Conservation (phyloP, 2,797 vertebrate species). For the Taenioides sp. region DNA sequence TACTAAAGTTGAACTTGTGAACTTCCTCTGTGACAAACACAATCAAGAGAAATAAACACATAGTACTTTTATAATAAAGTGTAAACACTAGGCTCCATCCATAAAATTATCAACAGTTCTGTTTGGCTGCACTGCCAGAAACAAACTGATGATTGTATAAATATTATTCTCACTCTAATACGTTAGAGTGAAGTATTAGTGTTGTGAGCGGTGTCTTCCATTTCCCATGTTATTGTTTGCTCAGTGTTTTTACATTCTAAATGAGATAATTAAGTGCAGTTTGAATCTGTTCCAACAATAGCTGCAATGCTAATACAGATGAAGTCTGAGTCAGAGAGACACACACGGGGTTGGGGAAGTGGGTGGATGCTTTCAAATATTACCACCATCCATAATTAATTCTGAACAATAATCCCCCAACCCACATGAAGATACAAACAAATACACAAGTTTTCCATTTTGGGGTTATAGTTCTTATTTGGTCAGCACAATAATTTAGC, state of each 20-base stretch:
- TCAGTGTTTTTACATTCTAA: neutral
- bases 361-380: constrained; percentile 27
- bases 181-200: neutral
- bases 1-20: neutral
- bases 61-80: neutral
- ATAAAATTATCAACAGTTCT: neutral
- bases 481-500: neutral
- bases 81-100: neutral
- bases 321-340: constrained; percentile 17
- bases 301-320: constrained; percentile 2
- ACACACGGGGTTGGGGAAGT: constrained; percentile 7
- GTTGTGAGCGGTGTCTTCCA: no score
- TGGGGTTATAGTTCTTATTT: constrained; percentile 11
- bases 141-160: neutral
- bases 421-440: constrained; percentile 6
- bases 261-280: constrained; percentile 7
- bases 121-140: neutral
- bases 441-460: constrained; percentile 5
- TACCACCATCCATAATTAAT: constrained; percentile 44
- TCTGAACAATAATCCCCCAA: constrained; percentile 29
- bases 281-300: constrained; percentile 15
- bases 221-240: neutral
- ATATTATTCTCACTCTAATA: neutral
- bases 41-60: neutral
- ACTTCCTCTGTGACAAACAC: neutral